phyloP scores from a whole-genome alignment of 2,888 invertebrate species.

The Boloria selene region DNA sequence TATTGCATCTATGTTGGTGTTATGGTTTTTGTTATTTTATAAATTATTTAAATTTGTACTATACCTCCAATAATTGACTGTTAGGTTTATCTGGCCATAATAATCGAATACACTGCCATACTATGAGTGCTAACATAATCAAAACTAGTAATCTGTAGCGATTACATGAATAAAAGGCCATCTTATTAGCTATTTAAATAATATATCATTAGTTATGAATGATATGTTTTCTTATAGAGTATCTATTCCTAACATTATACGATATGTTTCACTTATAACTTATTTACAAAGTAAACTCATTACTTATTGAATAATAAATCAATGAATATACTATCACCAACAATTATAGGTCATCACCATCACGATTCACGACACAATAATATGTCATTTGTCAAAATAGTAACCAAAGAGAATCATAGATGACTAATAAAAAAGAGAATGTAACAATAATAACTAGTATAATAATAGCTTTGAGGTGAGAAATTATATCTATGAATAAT shows the following conservation, averaged over 20 bases:
- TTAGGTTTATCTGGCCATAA: conserved; percentile 47
- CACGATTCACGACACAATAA: too few species aligned
- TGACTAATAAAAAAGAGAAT: too few species aligned
- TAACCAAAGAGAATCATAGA: too few species aligned
- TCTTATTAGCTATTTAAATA: conserved; percentile 31
- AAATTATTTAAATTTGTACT: neutral
- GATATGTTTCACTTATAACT: neutral
- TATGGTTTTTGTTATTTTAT: neutral
- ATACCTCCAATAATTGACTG: conserved; percentile 13
- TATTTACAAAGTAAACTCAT: neutral
- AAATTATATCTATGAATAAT: too few species aligned
- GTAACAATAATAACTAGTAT: too few species aligned
- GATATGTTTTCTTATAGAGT: conserved; percentile 1
- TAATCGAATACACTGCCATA: conserved; percentile 60
- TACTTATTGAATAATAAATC: too few species aligned
- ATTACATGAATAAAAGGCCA: conserved; percentile 75
- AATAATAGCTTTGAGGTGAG: too few species aligned
- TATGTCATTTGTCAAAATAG: too few species aligned
- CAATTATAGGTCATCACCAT: too few species aligned
- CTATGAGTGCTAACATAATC: conserved; percentile 65
- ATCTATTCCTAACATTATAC: neutral
- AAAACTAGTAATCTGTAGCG: conserved; percentile 71
- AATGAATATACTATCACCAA: too few species aligned
- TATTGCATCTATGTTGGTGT: conserved; percentile 2
- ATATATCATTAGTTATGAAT: conserved; percentile 30